phyloP scores from a whole-genome alignment of 1,140 invertebrate genomes.

The Palaemon carinicauda region DNA sequence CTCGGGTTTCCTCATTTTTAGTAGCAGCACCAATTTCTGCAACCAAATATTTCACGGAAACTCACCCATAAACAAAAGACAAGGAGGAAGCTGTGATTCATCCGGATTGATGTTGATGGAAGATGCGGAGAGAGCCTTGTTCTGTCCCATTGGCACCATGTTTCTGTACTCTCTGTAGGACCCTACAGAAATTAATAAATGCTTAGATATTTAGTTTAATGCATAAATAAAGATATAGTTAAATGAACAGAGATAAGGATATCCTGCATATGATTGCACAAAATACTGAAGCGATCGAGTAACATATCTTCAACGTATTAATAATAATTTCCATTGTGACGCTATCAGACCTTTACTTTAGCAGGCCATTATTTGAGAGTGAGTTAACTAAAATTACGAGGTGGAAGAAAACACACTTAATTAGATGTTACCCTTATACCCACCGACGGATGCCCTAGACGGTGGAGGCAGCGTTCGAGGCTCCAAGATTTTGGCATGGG shows the following conservation, averaged over 20 bases:
- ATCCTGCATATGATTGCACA: background rate
- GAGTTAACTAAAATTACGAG: background rate
- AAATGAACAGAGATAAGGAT: background rate
- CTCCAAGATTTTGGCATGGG: conserved; percentile 56
- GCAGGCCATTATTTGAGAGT: too few relatives aligned
- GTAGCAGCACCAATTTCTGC: background rate
- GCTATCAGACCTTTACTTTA: too few relatives aligned
- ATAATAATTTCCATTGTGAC: too few relatives aligned
- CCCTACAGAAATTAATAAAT: background rate
- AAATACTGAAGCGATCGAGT: background rate
- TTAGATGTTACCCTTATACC: background rate
- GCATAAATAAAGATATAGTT: background rate
- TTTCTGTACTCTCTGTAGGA: conserved; percentile 56
- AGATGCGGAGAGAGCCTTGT: conserved; percentile 41
- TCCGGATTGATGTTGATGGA: conserved; percentile 13
- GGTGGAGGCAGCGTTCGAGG: conserved; percentile 28
- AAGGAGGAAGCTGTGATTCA: conserved; percentile 28
- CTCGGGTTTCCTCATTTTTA: background rate
- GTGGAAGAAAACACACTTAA: background rate
- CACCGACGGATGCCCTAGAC: conserved; percentile 43
- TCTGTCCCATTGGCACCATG: conserved; percentile 36
- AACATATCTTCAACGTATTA: too few relatives aligned
- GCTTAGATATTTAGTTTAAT: background rate
- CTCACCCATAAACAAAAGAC: conserved; percentile 52
- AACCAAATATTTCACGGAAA: background rate